Evolutionary conservation across 2,888 invertebrate genomes (phyloP).

Genomic region (Cerastis rubricosa): DNA sequence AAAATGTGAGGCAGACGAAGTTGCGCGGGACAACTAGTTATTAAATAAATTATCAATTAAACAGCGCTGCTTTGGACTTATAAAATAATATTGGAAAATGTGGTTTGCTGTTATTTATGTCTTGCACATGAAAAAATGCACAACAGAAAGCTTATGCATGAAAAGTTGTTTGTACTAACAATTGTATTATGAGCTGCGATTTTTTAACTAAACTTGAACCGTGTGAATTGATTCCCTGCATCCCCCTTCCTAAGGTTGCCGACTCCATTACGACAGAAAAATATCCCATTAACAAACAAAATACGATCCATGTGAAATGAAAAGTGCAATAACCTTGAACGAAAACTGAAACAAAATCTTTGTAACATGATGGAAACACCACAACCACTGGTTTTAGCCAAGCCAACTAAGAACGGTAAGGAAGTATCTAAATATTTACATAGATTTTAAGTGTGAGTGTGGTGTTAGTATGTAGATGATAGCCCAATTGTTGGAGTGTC

Average conservation of each 20-base stretch:
- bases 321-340: constrained; percentile 21
- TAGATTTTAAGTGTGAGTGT: not conserved
- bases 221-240: constrained; percentile 29
- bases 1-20: too few species aligned
- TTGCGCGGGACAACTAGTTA: too few species aligned
- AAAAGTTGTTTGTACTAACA: constrained; percentile 46
- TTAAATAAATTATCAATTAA: too few species aligned
- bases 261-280: constrained; percentile 27
- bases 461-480: not conserved
- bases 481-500: not conserved
- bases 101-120: not conserved
- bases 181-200: not conserved
- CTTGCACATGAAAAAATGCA: constrained; percentile 14
- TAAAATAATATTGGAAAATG: not conserved
- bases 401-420: constrained; percentile 56
- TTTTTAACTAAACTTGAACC: not conserved
- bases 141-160: constrained; percentile 49
- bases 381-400: constrained; percentile 37
- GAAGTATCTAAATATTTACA: not conserved
- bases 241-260: not conserved
- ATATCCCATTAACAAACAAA: not conserved
- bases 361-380: constrained; percentile 49
- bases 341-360: constrained; percentile 8
- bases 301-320: constrained; percentile 21
- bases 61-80: not conserved